Conservation (phyloP, 2,113 vertebrate genomes). For the Cavia aperea region DNA sequence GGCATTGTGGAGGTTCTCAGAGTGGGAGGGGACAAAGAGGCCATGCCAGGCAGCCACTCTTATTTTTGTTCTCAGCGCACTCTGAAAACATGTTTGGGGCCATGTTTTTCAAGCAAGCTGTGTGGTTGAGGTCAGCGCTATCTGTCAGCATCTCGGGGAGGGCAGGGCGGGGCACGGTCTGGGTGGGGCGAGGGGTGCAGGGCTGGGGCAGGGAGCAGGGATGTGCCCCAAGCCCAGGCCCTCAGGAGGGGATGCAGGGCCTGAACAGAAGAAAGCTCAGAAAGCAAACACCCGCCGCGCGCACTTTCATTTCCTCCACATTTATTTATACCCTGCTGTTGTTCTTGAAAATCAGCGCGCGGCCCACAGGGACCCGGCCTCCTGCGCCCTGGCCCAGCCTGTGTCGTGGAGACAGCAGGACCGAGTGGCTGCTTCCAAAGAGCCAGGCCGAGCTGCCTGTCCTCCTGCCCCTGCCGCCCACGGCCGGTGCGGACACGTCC, state of each 20-base stretch:
- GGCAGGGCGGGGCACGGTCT: background rate
- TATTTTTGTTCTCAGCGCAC: background rate
- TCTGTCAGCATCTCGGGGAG: background rate
- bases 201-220: background rate
- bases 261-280: background rate
- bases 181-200: background rate
- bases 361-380: background rate
- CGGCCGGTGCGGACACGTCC: background rate
- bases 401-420: background rate
- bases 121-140: background rate
- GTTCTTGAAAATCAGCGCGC: conserved; percentile 66
- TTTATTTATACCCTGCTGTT: conserved; percentile 62
- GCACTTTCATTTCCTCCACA: conserved; percentile 64
- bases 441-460: background rate
- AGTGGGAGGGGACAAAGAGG: background rate
- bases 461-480: too few relatives aligned
- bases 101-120: background rate
- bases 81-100: background rate
- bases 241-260: background rate
- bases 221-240: too few relatives aligned
- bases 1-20: background rate
- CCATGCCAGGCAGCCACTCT: background rate
- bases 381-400: background rate
- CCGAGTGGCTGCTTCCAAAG: background rate
- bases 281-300: conserved; percentile 23